Evolutionary conservation across 2,113 vertebrate genomes (phyloP).

Genomic region (Barbus barbus): DNA sequence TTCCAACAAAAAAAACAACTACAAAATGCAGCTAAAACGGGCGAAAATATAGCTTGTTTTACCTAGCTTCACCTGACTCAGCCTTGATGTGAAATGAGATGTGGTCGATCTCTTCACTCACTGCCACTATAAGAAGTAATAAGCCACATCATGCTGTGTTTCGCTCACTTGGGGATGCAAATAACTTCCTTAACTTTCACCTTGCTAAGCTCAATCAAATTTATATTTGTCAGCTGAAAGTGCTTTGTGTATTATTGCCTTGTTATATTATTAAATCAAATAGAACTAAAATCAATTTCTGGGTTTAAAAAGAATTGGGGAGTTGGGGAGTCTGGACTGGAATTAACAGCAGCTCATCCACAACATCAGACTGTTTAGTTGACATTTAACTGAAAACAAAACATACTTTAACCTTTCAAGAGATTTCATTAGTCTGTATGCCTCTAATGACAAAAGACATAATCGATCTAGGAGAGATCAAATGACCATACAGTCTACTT

Average conservation of each 20-base stretch:
- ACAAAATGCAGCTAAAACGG: not conserved
- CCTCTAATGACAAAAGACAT: constrained; percentile 32
- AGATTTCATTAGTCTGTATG: constrained; percentile 44
- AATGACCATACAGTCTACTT: not conserved
- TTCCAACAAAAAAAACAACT: not conserved
- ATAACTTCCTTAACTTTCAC: constrained; percentile 24
- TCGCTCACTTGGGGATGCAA: not conserved
- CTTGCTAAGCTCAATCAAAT: constrained; percentile 6
- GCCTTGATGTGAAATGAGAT: constrained; percentile 2
- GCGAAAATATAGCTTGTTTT: not conserved
- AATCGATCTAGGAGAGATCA: constrained; percentile 31
- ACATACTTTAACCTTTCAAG: too few species aligned
- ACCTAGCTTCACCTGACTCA: not conserved
- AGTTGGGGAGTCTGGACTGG: not conserved
- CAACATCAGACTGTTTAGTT: constrained; percentile 16
- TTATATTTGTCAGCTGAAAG: not conserved
- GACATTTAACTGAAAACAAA: constrained; percentile 53
- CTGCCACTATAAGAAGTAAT: not conserved
- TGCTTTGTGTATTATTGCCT: not conserved
- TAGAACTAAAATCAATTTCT: constrained; percentile 8
- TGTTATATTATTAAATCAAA: constrained; percentile 6
- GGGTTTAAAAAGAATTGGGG: not conserved
- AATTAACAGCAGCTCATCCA: constrained; percentile 3
- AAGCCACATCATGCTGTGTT: not conserved
- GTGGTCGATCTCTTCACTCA: not conserved